Conservation (phyloP, 2,113 vertebrate genomes). For the Synchiropus splendidus region DNA sequence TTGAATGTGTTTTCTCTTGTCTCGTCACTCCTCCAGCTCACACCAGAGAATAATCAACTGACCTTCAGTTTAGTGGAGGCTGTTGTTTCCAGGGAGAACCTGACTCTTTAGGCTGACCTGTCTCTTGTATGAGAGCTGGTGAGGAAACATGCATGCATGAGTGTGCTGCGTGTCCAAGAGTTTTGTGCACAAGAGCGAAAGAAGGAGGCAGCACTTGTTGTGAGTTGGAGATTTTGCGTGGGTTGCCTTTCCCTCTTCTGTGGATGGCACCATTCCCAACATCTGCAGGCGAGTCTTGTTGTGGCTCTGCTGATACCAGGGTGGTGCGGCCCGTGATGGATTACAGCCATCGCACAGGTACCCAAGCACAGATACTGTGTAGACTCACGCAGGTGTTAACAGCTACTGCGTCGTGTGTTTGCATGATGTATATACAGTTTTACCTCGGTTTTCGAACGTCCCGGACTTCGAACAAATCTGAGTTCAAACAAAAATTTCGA, state of each 20-base stretch:
- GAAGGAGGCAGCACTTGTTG: conserved; percentile 35
- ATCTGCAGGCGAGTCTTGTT: conserved; percentile 52
- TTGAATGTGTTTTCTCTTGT: too few relatives aligned
- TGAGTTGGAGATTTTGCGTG: conserved; percentile 24
- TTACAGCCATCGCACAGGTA: conserved; percentile 60
- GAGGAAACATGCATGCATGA: conserved; percentile 3
- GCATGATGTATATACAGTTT: too few relatives aligned
- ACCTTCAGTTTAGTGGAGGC: background rate
- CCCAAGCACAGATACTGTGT: conserved; percentile 61
- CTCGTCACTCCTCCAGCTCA: too few relatives aligned
- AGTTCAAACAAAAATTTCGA: too few relatives aligned
- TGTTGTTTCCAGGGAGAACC: too few relatives aligned
- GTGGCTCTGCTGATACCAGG: conserved; percentile 36
- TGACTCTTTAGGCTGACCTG: too few relatives aligned
- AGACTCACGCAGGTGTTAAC: conserved; percentile 62
- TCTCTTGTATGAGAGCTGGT: background rate
- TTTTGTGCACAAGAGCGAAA: conserved; percentile 14
- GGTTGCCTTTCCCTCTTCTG: conserved; percentile 30
- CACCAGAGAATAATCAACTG: background rate
- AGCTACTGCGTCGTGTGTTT: conserved; percentile 36
- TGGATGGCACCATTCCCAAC: conserved; percentile 52
- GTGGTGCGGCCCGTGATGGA: conserved; percentile 52
- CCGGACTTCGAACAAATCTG: too few relatives aligned
- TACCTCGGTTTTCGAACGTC: too few relatives aligned
- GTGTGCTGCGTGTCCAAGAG: conserved; percentile 7